Percentiles rank a stretch among this genome's conserved stretches.
Evolutionary conservation across 2,888 invertebrate species (phyloP).

Genomic region (Trichogramma evanescens): DNA sequence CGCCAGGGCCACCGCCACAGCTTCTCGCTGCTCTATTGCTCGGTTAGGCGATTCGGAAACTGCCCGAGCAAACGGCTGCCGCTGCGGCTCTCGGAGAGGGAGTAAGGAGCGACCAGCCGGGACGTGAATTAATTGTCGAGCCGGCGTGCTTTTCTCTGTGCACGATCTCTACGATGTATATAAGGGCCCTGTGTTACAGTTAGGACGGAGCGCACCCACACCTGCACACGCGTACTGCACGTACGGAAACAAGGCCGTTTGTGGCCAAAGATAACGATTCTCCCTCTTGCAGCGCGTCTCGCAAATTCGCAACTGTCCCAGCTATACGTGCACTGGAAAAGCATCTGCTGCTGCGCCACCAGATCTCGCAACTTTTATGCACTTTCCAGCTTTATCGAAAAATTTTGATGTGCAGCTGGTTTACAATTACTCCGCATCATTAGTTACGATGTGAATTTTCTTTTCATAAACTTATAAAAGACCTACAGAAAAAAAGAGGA

Average conservation of each 20-base stretch:
- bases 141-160: not conserved
- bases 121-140: slow-evolving; percentile 14
- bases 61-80: slow-evolving; percentile 3
- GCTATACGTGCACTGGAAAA: no score
- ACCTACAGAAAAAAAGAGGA: no score
- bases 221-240: slow-evolving; percentile 1
- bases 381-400: no score
- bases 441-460: no score
- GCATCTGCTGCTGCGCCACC: no score
- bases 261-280: slow-evolving; percentile 13
- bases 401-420: no score
- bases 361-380: no score
- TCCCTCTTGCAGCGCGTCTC: no score
- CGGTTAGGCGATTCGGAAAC: slow-evolving; percentile 6
- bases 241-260: not conserved
- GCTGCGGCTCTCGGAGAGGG: not conserved
- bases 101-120: slow-evolving; percentile 3
- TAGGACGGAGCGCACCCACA: not conserved
- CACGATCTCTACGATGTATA: no score
- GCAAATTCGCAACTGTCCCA: no score
- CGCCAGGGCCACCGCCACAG: not conserved
- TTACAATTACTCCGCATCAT: no score
- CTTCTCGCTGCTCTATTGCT: not conserved
- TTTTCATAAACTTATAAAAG: no score
- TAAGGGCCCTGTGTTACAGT: not conserved